Conservation (phyloP, 2,797 vertebrate species). For the Manis javanica region DNA sequence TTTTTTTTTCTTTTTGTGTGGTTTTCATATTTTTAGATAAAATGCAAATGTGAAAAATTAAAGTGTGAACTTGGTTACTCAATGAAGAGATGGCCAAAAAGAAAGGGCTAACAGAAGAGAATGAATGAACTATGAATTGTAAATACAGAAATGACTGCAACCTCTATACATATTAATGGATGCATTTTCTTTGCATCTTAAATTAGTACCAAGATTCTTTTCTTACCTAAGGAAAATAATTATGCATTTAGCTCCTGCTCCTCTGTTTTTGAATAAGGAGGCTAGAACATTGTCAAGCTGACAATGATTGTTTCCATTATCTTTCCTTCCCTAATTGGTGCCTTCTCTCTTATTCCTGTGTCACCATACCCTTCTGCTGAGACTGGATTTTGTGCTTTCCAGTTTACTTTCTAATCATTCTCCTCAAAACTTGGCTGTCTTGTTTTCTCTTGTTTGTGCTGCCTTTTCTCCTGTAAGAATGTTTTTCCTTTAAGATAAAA, state of each 20-base stretch:
- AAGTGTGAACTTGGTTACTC: neutral
- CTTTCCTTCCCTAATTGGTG: neutral
- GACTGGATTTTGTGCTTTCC: neutral
- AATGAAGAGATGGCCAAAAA: neutral
- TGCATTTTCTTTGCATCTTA: neutral
- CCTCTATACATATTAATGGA: neutral
- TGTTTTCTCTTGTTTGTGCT: neutral
- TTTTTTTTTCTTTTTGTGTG: neutral
- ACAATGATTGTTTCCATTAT: neutral
- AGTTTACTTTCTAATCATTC: neutral
- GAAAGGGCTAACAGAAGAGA: slow-evolving; percentile 16
- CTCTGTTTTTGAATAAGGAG: neutral
- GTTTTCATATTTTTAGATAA: slow-evolving; percentile 54
- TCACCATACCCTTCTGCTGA: neutral
- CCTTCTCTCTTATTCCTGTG: neutral
- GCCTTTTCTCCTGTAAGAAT: slow-evolving; percentile 1
- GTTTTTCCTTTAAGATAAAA: slow-evolving; percentile 10
- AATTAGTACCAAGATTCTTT: slow-evolving; percentile 24
- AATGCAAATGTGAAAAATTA: slow-evolving; percentile 46
- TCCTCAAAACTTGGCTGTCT: neutral
- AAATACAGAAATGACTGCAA: neutral
- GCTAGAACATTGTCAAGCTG: neutral
- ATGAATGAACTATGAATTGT: neutral
- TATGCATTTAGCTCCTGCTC: neutral
- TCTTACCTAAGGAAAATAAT: slow-evolving; percentile 1